Evolutionary conservation across 1,140 invertebrate genomes (phyloP), one percentile per base, ranked within the genome.

Genomic region (Lepidotrigona ventralis): DNA sequence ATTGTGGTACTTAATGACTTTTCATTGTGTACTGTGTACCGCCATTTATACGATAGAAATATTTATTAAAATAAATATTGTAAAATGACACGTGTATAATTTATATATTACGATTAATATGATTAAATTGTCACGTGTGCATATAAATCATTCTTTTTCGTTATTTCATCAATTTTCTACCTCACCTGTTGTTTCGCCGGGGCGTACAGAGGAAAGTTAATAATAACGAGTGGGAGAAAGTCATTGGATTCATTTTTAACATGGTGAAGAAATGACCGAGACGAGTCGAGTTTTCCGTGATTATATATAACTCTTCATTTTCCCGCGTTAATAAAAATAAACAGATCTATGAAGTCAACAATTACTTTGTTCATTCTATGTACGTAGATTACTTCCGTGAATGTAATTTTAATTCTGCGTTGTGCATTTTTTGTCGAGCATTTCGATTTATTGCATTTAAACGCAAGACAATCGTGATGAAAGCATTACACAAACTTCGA

Each of bases 41-140:
- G 54, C 71, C 76, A 68, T 86, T 76, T 79, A 79, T 72, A 75
- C 76, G 54, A 80, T 85, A 88, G 73, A 73, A 83, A 87, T 88
- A 87, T 88, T 88, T 88, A 88, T 88, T 88, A 85, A 83, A 89
- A 88, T 88, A 86, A 89, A 89, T 80, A 81, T 86, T 72, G 68
- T 86, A 86, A 81, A 84, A 72, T 56, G 39, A 84, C 68, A 84
- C 64, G 82, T 77, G 69, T 83, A 77, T 70, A 79, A 76, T 87
- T 88, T 79, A 86, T 88, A 83, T 71, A 89, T 89, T 82, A 75
- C 53, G 63, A 86, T 79, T 88, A 77, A 82, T 70, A 76, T 76
- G 33, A 82, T 82, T 68, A 56, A 82, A 82, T 82, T 82, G n/a
- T 70, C 66, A 70, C 64, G 54, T 82, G 64, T 82, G 77, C 39